A percentile compares a stretch with the other conserved stretches of the same genome.
Evolutionary conservation across 23 tunicate genomes (phyloP).

Genomic region (Diplosoma virens): DNA sequence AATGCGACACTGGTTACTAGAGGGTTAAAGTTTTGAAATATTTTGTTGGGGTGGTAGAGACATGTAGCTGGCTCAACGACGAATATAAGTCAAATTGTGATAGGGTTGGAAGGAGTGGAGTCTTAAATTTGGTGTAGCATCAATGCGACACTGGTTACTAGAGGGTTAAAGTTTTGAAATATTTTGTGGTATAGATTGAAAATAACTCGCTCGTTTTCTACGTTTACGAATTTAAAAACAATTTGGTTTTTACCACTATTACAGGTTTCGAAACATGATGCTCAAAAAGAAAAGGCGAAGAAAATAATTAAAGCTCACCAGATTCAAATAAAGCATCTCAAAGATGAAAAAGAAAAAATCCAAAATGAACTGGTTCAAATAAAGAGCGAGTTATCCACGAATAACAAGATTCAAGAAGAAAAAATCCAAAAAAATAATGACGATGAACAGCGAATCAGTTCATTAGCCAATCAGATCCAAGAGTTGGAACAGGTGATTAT

Average conservation of each 20-base stretch:
- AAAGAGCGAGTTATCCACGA: not conserved
- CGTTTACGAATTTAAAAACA: no score
- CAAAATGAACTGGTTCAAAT: not conserved
- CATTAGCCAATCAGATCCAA: constrained; percentile 11
- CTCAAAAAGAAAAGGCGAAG: constrained; percentile 65
- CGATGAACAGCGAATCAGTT: constrained; percentile 16
- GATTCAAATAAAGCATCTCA: constrained; percentile 65
- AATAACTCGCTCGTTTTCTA: no score
- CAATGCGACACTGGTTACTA: no score
- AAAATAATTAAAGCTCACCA: constrained; percentile 56
- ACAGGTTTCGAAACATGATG: constrained; percentile 62
- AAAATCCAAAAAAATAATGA: constrained; percentile 4
- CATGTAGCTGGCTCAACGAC: no score
- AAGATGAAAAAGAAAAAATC: constrained; percentile 53
- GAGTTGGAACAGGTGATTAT: constrained; percentile 35
- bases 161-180: no score
- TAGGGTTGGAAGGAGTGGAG: no score
- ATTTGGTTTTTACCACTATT: not conserved
- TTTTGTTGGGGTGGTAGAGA: no score
- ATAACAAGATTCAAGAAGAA: constrained; percentile 2
- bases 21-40: no score
- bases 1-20: no score
- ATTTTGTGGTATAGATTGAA: no score
- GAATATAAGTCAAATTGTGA: no score
- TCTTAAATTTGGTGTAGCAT: no score